Evolutionary conservation across 1,140 invertebrate species (phyloP), one percentile per base, ranked within the genome.

Genomic region (Leptopilina clavipes): DNA sequence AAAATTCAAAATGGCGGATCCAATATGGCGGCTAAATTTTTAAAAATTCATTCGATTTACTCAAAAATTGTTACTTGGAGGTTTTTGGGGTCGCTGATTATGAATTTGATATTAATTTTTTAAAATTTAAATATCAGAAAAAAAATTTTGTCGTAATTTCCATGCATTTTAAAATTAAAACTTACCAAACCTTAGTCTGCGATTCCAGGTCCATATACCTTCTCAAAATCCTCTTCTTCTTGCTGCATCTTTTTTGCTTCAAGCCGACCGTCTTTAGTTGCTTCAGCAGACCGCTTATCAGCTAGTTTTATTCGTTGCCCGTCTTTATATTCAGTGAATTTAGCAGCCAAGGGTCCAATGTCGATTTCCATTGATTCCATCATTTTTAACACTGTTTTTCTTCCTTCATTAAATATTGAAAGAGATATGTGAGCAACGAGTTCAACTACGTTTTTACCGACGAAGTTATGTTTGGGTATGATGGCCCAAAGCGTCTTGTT

Each of bases 401-500:
- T 18, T 54, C 74, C 77, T 72, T 78, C 73, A 71, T 78, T 78
- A 40, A 78, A 78, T 8, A 71, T 72, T 19, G 71, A 14, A n/a
- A 70, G 25, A 19, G 77, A 72, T 43, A 78, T 75, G 8, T 75
- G 5, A 18, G 70, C 73, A 8, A 37, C 77, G 18, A 78, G n/a
- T 74, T 75, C 22, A n/a, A 65, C 56, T 5, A 75, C 43, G 11
- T 65, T 25, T 70, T 52, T 72, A 10, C 59, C 72, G n/a, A 70
- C 72, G 37, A 45, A 78, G 25, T 31, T 73, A 25, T 52, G 72
- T 75, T 80, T 79, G 19, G 73, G 77, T 14, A 74, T 17, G 12
- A 78, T 76, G 14, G 17, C 44, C 73, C 75, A 82, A 7, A 79
- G 56, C 11, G 25, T 74, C 43, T 73, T 52, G 22, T 79, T 80